Base-by-base conservation (phyloP, 2,888 invertebrate genomes). In the Thymelicus acteon region DNA sequence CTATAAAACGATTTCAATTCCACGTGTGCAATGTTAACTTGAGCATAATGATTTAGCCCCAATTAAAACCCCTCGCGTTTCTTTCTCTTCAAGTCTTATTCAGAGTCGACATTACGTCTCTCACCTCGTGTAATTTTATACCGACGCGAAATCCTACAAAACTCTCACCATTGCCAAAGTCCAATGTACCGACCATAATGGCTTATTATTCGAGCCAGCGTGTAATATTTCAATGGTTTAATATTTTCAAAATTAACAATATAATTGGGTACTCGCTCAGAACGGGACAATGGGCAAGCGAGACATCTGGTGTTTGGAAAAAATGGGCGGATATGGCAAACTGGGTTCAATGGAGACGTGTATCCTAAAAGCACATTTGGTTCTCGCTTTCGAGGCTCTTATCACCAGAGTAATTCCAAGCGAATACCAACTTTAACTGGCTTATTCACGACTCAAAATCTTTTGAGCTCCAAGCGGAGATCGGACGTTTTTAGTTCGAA, bases 211-310 rank as follows among this genome's bases (percentile, higher is more conserved):
- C 83, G 77, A 71, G 76, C 80, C 82, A 92, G 80, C 87, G 92
- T 91, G 90, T 92, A 85, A 86, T 86, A 90, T 92, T 92, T 90
- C 91, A 79, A 75, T 75, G 75, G 37, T 65, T 86, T 87, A 87
- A 90, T 92, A 92, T 92, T 93, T 90, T 91, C 83, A 85, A 92
- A 92, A 93, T 93, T 93, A 93, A 93, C 93, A 93, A 92, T 92
- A 93, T 93, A 93, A 93, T 93, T 93, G 93, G 92, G 92, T 88
- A 92, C 85, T 89, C 90, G 84, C 83, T 85, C 86, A 87, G 85
- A 83, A 57, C 77, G 78, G 73, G 72, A 90, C 89, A 90, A 91
- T 85, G 82, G 79, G 39, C 64, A 85, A 85, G 84, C 82, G 82
- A 87, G 85, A 90, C 93, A 93, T 92, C 92, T 93, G 93, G 88